Evolutionary conservation across 2,888 invertebrate genomes (phyloP), one percentile per base, ranked within the genome.

Genomic region (Cerastoderma edule): DNA sequence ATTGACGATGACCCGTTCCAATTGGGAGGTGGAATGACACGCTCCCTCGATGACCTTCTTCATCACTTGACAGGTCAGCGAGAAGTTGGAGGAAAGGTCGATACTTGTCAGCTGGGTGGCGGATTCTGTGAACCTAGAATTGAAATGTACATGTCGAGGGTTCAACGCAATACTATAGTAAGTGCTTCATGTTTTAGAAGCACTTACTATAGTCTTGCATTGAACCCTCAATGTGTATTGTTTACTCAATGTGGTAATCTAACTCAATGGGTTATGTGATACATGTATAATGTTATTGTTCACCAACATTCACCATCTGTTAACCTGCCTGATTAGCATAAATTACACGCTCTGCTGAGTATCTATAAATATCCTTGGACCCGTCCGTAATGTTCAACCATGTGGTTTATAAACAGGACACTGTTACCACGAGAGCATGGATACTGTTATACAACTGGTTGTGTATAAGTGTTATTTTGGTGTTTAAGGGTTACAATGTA

Each of bases 11-110:
- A 91, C 53, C 24, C 76, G 72, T 19, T 88, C 87, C 22, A 91
- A 80, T 13, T 56, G 48, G 1, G 81, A 78, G 28, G 70, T 54
- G 8, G 84, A 71, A 13, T 56, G 68, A 1, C 74, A 60, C 0
- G 85, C 75, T 6, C 72, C 65, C 33, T 83, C 74, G 2, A 90
- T 73, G 30, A 89, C 69, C 56, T 80, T 72, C 67, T 83, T 75
- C 0, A 90, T 33, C 1, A 82, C 76, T 1, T 72, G 70, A 57
- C 83, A 86, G 56, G 78, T 81, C 16, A 91, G 66, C 32, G 84
- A 84, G 5, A 77, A 77, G 77, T 89, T 91, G 22, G 73, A 64
- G 0, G 88, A 88, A 4, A 90, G 30, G 56, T 83, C 75, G 28
- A 90, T 67, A 6, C 72, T 77, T 53, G 76, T 80, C 56, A 91